Evolutionary conservation across 2,797 vertebrate species (phyloP).

Genomic region (Hydrocynus forskahlii): DNA sequence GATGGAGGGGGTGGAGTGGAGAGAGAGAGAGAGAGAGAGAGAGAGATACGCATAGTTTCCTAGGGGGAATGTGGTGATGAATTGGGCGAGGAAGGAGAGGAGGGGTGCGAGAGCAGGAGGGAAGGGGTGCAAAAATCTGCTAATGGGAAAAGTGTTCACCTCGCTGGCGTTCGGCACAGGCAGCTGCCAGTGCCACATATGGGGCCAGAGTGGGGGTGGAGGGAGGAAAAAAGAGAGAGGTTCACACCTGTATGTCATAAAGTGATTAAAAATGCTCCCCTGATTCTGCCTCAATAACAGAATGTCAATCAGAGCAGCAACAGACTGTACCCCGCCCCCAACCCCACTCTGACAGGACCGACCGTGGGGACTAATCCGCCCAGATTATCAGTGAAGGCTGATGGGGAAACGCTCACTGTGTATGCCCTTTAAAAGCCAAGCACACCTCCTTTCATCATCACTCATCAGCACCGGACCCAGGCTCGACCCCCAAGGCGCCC

Average conservation of each 20-base stretch:
- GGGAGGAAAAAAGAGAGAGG: slow-evolving; percentile 19
- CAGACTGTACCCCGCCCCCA: slow-evolving; percentile 2
- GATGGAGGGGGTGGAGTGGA: slow-evolving; percentile 12
- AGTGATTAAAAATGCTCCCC: slow-evolving; percentile 61
- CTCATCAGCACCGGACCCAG: background rate
- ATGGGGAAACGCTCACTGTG: slow-evolving; percentile 10
- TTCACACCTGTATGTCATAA: slow-evolving; percentile 57
- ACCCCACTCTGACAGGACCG: slow-evolving; percentile 21
- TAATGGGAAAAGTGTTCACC: slow-evolving; percentile 55
- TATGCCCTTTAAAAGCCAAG: slow-evolving; percentile 35
- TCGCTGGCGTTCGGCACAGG: slow-evolving; percentile 35
- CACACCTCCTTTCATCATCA: slow-evolving; percentile 22
- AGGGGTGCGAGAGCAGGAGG: slow-evolving; percentile 29
- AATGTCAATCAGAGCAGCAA: slow-evolving; percentile 55
- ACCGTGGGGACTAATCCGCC: slow-evolving; percentile 48
- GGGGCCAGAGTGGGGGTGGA: background rate
- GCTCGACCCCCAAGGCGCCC: background rate
- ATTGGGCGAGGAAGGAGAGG: slow-evolving; percentile 47
- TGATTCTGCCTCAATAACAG: slow-evolving; percentile 54
- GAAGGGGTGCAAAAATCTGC: slow-evolving; percentile 49
- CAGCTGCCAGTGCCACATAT: slow-evolving; percentile 53
- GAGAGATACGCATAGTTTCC: background rate
- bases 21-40: background rate
- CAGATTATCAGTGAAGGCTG: slow-evolving; percentile 52
- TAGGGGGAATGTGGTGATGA: slow-evolving; percentile 49